Evolutionary conservation across 2,888 invertebrate species (phyloP), one percentile per base, ranked within the genome.

Genomic region (Eutolmus rufibarbis): DNA sequence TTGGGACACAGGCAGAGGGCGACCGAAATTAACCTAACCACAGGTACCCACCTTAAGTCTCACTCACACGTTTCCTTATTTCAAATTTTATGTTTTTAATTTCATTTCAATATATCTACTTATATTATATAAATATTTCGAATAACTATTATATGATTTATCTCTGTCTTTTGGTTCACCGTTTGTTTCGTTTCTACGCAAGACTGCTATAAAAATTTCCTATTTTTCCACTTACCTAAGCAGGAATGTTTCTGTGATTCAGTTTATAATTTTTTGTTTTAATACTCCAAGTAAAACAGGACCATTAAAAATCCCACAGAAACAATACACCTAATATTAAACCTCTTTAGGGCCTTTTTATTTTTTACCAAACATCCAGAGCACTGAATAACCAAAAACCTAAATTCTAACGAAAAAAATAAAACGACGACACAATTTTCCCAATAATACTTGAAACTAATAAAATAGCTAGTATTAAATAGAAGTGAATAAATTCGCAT

Each of bases 1-100:
- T 96, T 98, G 94, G 98, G 98, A 93, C 97, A 98, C 95, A 96
- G 97, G 93, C 98, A 98, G 95, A 96, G 96, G 94, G 96, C 96
- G 94, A 97, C 96, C 94, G 97, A 97, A 95, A 97, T 97, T 94
- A 96, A 97, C 94, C 96, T 98, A 93, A 96, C 97, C 94, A 98
- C 98, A 97, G 98, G 98, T 98, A 97, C 95, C 93, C 92, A 91
- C 92, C 92, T 92, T 92, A 90, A 88, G 78, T 87, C 87, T 87
- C 87, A 88, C 77, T 87, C 87, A 87, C 87, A 77, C 84, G 81
- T 85, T 74, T 56, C 66, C 56, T 86, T 74, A 74, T 82, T 88
- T 84, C 74, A n/a, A 76, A 8, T 86, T 74, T 31, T 76, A n/a
- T 77, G 57, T 37, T 77, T 81, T 81, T 79, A 28, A n/a, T 81